These are phyloP conservation scores for Leucosticte australis DNA, from an alignment of 2,113 vertebrate species.

Conservation along the genomic window DNA sequence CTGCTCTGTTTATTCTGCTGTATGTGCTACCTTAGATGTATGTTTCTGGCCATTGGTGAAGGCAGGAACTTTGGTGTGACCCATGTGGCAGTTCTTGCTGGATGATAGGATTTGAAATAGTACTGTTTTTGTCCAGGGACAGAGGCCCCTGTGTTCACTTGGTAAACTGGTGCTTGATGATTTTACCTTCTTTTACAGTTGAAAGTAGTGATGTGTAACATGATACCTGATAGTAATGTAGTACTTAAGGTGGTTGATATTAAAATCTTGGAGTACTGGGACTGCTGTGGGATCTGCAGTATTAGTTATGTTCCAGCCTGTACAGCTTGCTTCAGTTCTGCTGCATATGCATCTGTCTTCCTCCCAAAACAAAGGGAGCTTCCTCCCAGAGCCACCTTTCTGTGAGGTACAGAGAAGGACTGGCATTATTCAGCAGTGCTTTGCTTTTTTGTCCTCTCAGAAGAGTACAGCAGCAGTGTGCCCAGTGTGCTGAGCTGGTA, in stretches of 20 bases:
- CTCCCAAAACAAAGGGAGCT: neutral
- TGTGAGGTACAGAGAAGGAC: neutral
- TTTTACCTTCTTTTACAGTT: neutral
- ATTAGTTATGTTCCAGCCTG: neutral
- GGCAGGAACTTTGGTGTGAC: neutral
- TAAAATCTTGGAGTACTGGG: neutral
- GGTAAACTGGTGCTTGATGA: neutral
- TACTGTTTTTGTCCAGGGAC: neutral
- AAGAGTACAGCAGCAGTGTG: neutral
- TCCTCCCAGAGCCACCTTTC: neutral
- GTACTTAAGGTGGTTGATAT: neutral
- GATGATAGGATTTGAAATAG: neutral
- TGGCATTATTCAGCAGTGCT: neutral
- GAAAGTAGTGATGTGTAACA: neutral
- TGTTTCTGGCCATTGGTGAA: neutral
- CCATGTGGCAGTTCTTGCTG: neutral
- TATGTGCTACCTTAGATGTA: neutral
- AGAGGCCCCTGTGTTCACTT: neutral
- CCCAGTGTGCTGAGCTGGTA: neutral
- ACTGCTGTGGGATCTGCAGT: neutral
- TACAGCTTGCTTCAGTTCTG: neutral
- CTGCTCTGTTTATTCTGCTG: neutral
- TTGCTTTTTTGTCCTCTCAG: neutral
- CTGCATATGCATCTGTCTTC: neutral
- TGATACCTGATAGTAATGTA: neutral